These are phyloP conservation scores for Tribolium freemani DNA, from an alignment of 2,888 invertebrate species.

Conservation along the genomic window DNA sequence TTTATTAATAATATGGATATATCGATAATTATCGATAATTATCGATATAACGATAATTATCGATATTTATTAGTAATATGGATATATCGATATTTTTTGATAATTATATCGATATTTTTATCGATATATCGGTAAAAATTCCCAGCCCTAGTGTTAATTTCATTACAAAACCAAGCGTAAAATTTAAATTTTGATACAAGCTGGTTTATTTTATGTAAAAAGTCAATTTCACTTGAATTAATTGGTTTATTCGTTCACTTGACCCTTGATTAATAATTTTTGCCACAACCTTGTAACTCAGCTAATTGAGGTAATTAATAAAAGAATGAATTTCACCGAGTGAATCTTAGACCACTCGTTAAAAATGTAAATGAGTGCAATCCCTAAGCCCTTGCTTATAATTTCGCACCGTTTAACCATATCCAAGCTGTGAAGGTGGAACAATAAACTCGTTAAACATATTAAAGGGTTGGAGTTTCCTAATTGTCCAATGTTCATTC, in stretches of 20 bases:
- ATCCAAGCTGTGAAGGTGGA: constrained; percentile 1
- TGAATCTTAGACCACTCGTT: background rate
- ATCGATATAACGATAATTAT: too few relatives aligned
- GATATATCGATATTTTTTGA: too few relatives aligned
- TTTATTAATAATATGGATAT: too few relatives aligned
- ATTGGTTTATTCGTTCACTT: constrained; percentile 21
- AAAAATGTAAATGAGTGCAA: background rate
- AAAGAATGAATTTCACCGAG: background rate
- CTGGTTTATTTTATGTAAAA: too few relatives aligned
- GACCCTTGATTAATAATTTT: constrained; percentile 18
- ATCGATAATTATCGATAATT: too few relatives aligned
- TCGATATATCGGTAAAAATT: too few relatives aligned
- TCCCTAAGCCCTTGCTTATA: background rate
- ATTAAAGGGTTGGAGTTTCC: constrained; percentile 1
- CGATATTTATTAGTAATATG: too few relatives aligned
- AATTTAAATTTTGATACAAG: too few relatives aligned
- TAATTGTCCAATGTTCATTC: constrained; percentile 14
- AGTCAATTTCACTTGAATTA: constrained; percentile 19
- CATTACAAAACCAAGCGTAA: too few relatives aligned
- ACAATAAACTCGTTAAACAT: constrained; percentile 17
- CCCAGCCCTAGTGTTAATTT: too few relatives aligned
- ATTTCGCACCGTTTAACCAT: constrained; percentile 9
- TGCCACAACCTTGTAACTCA: constrained; percentile 7
- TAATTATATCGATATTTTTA: too few relatives aligned
- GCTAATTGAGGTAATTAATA: background rate